These are phyloP conservation scores for Murina feae DNA, from an alignment of 2,113 vertebrate genomes.

Conservation along the genomic window DNA sequence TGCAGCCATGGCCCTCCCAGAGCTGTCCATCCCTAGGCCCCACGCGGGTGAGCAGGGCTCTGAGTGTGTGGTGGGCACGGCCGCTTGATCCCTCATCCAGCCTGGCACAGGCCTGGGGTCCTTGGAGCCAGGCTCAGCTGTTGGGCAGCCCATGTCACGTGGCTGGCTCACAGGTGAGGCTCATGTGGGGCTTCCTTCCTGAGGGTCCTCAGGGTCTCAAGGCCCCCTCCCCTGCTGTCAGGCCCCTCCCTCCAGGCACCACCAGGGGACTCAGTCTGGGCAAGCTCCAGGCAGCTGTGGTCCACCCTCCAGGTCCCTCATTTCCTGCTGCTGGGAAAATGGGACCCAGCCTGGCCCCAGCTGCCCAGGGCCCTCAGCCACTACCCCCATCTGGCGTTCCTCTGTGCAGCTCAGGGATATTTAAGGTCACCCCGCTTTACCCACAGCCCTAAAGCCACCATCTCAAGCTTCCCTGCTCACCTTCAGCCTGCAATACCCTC, in stretches of 20 bases:
- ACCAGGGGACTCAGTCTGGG: neutral
- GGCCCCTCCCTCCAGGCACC: neutral
- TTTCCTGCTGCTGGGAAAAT: neutral
- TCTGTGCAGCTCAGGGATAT: neutral
- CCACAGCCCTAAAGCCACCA: accelerated
- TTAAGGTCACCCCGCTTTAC: neutral
- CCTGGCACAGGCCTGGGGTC: neutral
- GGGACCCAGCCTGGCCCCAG: neutral
- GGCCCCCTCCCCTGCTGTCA: neutral
- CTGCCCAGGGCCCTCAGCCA: neutral
- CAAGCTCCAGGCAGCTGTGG: neutral
- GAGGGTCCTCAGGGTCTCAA: neutral
- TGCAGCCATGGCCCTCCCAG: neutral
- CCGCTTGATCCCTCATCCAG: neutral
- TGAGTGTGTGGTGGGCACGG: neutral
- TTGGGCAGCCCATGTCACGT: neutral
- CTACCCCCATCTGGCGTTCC: neutral
- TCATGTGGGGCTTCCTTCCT: neutral
- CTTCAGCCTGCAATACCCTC: accelerated
- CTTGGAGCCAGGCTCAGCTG: neutral
- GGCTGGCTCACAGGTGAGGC: neutral
- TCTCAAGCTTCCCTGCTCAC: too few relatives aligned
- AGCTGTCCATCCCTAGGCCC: neutral
- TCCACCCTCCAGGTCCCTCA: neutral
- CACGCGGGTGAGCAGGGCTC: neutral